Evolutionary conservation across 1,140 invertebrate genomes (phyloP), one percentile per base, ranked within the genome.

Genomic region (Lucilia cuprina): DNA sequence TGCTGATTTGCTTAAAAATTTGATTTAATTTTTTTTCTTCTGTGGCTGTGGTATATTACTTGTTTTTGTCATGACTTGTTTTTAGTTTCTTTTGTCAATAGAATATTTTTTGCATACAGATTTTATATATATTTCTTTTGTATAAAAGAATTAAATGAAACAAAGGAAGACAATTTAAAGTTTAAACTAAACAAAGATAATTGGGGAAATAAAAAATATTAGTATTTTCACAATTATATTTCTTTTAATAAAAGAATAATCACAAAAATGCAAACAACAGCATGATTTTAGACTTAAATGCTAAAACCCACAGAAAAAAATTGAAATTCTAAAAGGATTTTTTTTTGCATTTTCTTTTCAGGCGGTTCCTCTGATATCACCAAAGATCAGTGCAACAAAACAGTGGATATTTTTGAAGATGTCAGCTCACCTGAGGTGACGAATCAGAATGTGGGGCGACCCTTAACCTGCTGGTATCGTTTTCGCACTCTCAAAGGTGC

Each of bases 381-480:
- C 60, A 89, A 90, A 55, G 96, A 96, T 90, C 95, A 96, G 86
- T 98, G 97, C 91, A 98, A 97, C 92, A 97, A 97, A 90, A 98
- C 96, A 1, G 96, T 98, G 78, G 97, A 97, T 87, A 96, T 97
- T 83, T 97, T 97, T 91, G 96, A 97, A 88, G 96, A 97, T 90
- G 96, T 98, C 7, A 94, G 95, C 12, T 96, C 95, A 84, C 97
- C 97, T 17, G 94, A 96, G 85, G 94, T 98, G 89, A 97, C 94
- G 47, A 91, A 94, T n/a, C 94, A 94, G 83, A 97, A 96, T 88
- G 94, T 94, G 87, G 96, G 96, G 8, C 94, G 95, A 85, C 96
- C 96, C 2, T 93, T 98, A 89, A 96, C 96, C 49, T 98, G 96
- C 91, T 96, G 94, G 93, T 98, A 98, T 92, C 94, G 96, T 86